Evolutionary conservation across 2,113 vertebrate genomes (phyloP), one percentile per base, ranked within the genome.

Genomic region (Pelecanoides urinatrix): DNA sequence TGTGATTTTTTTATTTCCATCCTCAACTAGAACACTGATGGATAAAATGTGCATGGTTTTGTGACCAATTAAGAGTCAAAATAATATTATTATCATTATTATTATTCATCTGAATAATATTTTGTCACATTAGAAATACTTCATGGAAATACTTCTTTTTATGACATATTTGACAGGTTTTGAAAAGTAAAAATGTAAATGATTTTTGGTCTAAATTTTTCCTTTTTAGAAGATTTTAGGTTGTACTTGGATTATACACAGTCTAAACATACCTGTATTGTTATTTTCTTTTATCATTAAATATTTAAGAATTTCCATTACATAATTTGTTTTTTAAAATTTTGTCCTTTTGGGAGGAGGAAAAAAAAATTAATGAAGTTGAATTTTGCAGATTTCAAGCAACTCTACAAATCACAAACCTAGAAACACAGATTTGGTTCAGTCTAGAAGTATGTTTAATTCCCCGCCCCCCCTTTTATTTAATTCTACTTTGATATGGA

Each of bases 391-490:
- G 6, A 70, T 88, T 66, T 75, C 45, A 88, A 61, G 10, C 12
- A 21, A 34, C 18, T 42, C 36, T 50, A 38, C 2, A 76, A 80
- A 63, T 65, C 25, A 23, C 17, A 62, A 62, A 56, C 12, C 8
- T 26, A 65, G 9, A 84, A 61, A 38, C 7, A 52, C 4, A 61
- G 7, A 50, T 49, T 40, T 50, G 4, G 9, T 23, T 26, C 62
- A 52, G 12, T 26, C 14, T 3, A 65, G 13, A 19, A 65, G 29
- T 21, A 36, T 40, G 42, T 78, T 65, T 70, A 74, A 36, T 65
- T 6, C 10, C 32, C 9, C 2, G 5, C 19, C 23, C 0, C 0
- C 23, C 11, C 38, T 25, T 88, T 32, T 17, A 67, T 25, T 0
- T 1, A 68, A 32, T 55, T 66, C 32, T 56, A 13, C 2, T 62